phyloP scores from a whole-genome alignment of 2,113 vertebrate species.

The Oenanthe oenanthe region DNA sequence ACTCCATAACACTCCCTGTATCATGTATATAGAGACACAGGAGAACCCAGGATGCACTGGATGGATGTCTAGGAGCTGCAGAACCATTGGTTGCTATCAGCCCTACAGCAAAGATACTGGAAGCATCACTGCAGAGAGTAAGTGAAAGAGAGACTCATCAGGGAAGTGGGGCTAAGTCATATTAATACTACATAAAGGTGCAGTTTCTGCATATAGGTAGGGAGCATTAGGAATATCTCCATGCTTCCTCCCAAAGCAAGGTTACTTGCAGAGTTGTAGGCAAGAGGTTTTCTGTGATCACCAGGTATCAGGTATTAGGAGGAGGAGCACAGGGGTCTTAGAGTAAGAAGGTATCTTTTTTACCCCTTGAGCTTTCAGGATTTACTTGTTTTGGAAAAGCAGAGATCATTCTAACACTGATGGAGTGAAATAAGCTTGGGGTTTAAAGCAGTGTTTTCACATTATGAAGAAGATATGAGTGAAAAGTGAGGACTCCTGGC shows the following conservation, averaged over 20 bases:
- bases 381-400: not conserved
- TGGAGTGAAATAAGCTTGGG: not conserved
- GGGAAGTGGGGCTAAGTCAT: not conserved
- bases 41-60: fast-evolving
- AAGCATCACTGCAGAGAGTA: not conserved
- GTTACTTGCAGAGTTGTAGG: not conserved
- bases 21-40: fast-evolving
- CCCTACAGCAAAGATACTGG: not conserved
- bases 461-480: not conserved
- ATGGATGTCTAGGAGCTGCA: not conserved
- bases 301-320: not conserved
- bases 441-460: not conserved
- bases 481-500: not conserved
- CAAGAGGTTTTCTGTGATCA: not conserved
- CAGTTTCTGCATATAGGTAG: not conserved
- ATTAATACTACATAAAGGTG: not conserved
- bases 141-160: fast-evolving
- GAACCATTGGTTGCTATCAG: not conserved
- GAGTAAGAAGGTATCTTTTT: not conserved
- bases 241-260: not conserved
- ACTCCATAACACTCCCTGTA: not conserved
- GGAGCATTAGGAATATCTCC: not conserved
- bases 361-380: not conserved
- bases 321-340: not conserved
- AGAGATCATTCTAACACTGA: not conserved